These are phyloP conservation scores for Rhagonycha fulva DNA, from an alignment of 2,888 invertebrate species.

Conservation along the genomic window DNA sequence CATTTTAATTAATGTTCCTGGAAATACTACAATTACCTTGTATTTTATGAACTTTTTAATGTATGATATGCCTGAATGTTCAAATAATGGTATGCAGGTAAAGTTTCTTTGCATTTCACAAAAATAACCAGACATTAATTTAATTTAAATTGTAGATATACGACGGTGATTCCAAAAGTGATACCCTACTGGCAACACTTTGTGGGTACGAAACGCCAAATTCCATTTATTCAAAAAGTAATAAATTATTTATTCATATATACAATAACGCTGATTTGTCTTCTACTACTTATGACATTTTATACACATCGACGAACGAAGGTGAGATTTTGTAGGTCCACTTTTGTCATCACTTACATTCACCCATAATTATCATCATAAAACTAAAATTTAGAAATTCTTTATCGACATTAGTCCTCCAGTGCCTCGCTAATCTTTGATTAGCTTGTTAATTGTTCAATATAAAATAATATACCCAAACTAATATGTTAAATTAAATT, in stretches of 20 bases:
- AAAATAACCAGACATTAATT: not conserved
- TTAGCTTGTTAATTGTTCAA: too few relatives aligned
- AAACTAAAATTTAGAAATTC: too few relatives aligned
- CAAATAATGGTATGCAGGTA: conserved; percentile 52
- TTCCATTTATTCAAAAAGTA: conserved; percentile 73
- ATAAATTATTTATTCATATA: conserved; percentile 55
- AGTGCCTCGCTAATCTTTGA: too few relatives aligned
- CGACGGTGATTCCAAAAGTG: conserved; percentile 52
- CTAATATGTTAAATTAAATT: too few relatives aligned
- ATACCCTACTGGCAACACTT: conserved; percentile 53
- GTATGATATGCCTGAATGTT: conserved; percentile 52
- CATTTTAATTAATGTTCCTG: conserved; percentile 68
- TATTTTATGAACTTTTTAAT: conserved; percentile 64
- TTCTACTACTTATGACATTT: not conserved
- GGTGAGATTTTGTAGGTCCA: not conserved
- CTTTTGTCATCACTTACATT: too few relatives aligned
- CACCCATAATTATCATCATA: too few relatives aligned
- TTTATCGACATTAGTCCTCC: too few relatives aligned
- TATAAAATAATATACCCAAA: too few relatives aligned
- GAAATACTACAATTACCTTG: conserved; percentile 70
- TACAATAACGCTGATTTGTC: not conserved
- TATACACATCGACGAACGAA: not conserved
- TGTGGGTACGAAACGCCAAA: conserved; percentile 61
- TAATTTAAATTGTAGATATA: conserved; percentile 52
- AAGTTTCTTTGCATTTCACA: not conserved